phyloP scores from a whole-genome alignment of 1,140 invertebrate species.

The Drosophila novamexicana region DNA sequence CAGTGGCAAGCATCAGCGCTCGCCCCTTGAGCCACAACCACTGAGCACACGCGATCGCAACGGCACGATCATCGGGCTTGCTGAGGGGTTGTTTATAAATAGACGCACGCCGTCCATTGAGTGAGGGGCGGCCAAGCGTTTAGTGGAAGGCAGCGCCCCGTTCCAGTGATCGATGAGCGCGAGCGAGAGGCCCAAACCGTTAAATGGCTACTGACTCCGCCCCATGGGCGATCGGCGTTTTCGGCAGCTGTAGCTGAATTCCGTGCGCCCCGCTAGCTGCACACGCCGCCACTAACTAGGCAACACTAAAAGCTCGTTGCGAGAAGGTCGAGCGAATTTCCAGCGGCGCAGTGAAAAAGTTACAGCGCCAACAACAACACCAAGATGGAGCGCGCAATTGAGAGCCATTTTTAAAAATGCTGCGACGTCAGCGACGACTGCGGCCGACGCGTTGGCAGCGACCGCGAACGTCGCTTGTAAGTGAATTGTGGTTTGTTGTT shows the following conservation, averaged over 20 bases:
- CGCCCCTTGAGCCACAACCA: conserved; percentile 18
- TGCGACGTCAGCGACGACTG: conserved; percentile 7
- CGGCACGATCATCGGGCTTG: conserved; percentile 30
- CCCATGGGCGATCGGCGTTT: conserved; percentile 21
- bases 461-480: conserved; percentile 65
- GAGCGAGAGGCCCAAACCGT: neutral
- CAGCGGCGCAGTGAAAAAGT: conserved; percentile 36
- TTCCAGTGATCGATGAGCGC: conserved; percentile 5
- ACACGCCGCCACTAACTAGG: conserved; percentile 50
- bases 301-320: conserved; percentile 51
- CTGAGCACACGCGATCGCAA: conserved; percentile 17
- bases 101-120: conserved; percentile 39
- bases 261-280: conserved; percentile 38
- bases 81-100: conserved; percentile 71
- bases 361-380: conserved; percentile 14
- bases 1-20: conserved; percentile 8
- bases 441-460: conserved; percentile 18
- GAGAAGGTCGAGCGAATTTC: conserved; percentile 35
- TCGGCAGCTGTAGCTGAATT: conserved; percentile 9
- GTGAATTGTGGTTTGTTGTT: conserved; percentile 84
- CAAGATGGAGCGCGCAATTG: conserved; percentile 10
- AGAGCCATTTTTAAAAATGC: conserved; percentile 34
- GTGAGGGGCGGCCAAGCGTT: conserved; percentile 42
- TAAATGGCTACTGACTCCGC: conserved; percentile 20
- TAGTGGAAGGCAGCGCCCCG: neutral